phyloP scores from a whole-genome alignment of 2,113 vertebrate species.

The Ciconia stormi region DNA sequence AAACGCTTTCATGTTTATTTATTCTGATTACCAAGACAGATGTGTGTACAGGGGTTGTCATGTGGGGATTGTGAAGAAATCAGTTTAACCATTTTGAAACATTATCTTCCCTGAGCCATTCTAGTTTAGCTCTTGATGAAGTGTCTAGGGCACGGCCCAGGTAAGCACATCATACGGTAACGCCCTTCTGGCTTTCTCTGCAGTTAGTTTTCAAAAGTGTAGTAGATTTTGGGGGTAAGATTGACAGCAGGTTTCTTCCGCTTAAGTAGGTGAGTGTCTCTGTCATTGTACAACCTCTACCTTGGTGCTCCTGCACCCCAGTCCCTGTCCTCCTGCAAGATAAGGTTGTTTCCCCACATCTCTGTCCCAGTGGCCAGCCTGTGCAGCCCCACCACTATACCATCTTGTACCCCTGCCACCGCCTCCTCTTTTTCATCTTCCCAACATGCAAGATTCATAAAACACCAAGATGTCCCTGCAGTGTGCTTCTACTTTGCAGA shows the following conservation, averaged over 20 bases:
- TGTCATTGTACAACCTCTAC: neutral
- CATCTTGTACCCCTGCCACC: neutral
- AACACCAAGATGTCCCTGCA: fast-evolving
- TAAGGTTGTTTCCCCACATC: neutral
- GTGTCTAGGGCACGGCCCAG: neutral
- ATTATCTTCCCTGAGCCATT: neutral
- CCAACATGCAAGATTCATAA: neutral
- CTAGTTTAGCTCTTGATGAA: neutral
- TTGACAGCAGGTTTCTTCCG: neutral
- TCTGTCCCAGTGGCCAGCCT: neutral
- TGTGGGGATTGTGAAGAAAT: neutral
- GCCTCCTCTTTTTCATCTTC: neutral
- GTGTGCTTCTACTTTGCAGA: neutral
- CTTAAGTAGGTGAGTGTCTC: neutral
- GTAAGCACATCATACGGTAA: fast-evolving
- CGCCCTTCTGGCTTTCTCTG: neutral
- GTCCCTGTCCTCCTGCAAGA: fast-evolving
- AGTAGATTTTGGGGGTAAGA: neutral
- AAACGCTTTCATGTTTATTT: neutral
- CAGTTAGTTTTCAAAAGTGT: neutral
- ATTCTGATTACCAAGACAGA: neutral
- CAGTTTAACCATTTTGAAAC: neutral
- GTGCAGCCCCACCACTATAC: fast-evolving
- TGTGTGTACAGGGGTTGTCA: neutral
- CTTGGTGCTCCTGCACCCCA: neutral